Conservation (phyloP, 2,797 vertebrate species). For the Fundulus diaphanus region DNA sequence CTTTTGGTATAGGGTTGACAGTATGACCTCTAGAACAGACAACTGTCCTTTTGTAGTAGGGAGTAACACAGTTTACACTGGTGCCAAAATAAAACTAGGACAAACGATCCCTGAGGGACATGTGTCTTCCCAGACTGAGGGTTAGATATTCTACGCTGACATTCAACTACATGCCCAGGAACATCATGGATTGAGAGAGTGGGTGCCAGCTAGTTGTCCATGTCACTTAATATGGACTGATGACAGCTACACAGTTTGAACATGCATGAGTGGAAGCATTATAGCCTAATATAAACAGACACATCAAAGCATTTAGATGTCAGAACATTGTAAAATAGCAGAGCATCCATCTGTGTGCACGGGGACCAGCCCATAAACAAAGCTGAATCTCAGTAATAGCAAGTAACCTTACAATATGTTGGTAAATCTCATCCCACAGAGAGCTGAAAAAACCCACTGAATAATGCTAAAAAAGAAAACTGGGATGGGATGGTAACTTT, state of each 20-base stretch:
- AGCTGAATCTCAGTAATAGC: neutral
- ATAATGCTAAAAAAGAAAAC: neutral
- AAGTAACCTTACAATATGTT: neutral
- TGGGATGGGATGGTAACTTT: neutral
- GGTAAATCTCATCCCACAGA: neutral
- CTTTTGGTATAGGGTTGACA: neutral
- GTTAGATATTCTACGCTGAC: neutral
- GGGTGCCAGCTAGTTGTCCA: slow-evolving; percentile 2
- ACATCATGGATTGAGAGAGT: neutral
- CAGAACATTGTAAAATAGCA: neutral
- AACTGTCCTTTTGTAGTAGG: slow-evolving; percentile 15
- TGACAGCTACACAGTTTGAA: neutral
- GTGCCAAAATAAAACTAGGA: slow-evolving; percentile 21
- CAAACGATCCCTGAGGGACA: slow-evolving; percentile 17
- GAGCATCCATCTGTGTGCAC: neutral
- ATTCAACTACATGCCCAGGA: slow-evolving; percentile 3
- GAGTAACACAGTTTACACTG: slow-evolving; percentile 7
- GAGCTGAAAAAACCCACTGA: neutral
- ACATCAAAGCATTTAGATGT: neutral
- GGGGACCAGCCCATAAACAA: neutral
- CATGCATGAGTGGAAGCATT: neutral
- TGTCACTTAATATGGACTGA: neutral
- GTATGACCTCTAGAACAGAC: slow-evolving; percentile 4
- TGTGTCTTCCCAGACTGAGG: slow-evolving; percentile 3
- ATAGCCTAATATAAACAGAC: neutral